Evolutionary conservation across 2,888 invertebrate genomes (phyloP), one percentile per base, ranked within the genome.

Genomic region (Auanema freiburgensis): DNA sequence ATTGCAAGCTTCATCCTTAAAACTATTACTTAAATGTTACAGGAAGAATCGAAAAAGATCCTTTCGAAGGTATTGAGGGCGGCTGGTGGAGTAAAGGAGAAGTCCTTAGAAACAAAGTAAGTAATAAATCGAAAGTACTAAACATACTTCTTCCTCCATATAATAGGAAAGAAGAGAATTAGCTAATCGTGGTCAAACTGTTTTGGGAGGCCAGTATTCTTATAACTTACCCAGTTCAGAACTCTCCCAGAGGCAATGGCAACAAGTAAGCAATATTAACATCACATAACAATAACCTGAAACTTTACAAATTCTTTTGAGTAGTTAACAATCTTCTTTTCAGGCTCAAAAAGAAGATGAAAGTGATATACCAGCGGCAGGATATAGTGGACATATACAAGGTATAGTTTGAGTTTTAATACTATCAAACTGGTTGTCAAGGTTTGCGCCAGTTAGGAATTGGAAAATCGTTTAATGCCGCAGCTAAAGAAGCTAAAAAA

Each of bases 1-100:
- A 8, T 46, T 18, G 5, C 16, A 46, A 2, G 8, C 46, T 46
- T 46, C 8, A 5, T 46, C 46, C 8, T 5, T 8, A 8, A 46
- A 18, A 21, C 16, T 11, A n/a, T n/a, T 21, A 46, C 11, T 5
- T 18, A 18, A 16, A 52, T 23, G 44, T 55, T 49, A 16, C 21
- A 57, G 56, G 49, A 70, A 65, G 58, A 59, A 58, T 74, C 33
- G 73, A 74, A 49, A 74, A 69, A 58, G 72, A 76, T 60, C 74
- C 76, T 14, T 76, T 76, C 54, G 76, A 74, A 42, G 76, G 76
- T 24, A 62, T 76, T 18, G 76, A 76, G 24, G 67, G 69, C 46
- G 76, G 76, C 10, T 69, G 72, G 63, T 76, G 70, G 65, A 72
- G 72, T 40, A 76, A 76, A 59, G 76, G 76, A 64, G 76, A 76